Percentiles rank a stretch among this genome's conserved stretches.
These are phyloP conservation scores for Melieria crassipennis DNA, from an alignment of 2,888 invertebrate species.

Conservation along the genomic window DNA sequence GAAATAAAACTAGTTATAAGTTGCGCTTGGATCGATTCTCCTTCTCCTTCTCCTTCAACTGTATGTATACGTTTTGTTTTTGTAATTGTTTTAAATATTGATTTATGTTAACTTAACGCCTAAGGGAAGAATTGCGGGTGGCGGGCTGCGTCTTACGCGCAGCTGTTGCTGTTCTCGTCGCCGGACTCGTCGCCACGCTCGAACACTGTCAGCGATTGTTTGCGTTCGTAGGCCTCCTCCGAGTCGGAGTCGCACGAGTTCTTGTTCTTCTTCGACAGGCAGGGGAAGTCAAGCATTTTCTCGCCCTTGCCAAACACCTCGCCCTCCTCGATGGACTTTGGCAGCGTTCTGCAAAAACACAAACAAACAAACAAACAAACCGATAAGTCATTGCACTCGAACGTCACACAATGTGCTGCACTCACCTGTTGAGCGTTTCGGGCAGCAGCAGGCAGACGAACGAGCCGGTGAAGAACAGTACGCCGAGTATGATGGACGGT, in stretches of 20 bases:
- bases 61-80: conserved; percentile 4
- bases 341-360: conserved; percentile 64
- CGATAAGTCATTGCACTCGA: background rate
- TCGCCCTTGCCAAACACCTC: conserved; percentile 71
- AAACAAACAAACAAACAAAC: background rate
- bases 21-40: background rate
- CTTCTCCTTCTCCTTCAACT: background rate
- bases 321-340: conserved; percentile 71
- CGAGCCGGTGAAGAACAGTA: conserved; percentile 68
- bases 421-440: conserved; percentile 69
- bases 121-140: background rate
- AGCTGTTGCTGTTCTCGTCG: conserved; percentile 51
- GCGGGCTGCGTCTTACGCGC: conserved; percentile 35
- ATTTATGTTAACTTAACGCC: conserved; percentile 17
- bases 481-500: conserved; percentile 70
- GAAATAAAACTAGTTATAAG: background rate
- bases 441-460: conserved; percentile 70
- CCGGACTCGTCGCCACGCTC: conserved; percentile 41
- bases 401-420: conserved; percentile 41
- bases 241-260: conserved; percentile 52
- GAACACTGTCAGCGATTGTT: conserved; percentile 53
- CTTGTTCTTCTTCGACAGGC: conserved; percentile 53
- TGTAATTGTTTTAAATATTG: background rate
- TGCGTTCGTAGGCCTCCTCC: conserved; percentile 58
- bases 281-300: conserved; percentile 68